Conservation (phyloP, 1,140 invertebrate genomes). For the Zaprionus camerounensis region DNA sequence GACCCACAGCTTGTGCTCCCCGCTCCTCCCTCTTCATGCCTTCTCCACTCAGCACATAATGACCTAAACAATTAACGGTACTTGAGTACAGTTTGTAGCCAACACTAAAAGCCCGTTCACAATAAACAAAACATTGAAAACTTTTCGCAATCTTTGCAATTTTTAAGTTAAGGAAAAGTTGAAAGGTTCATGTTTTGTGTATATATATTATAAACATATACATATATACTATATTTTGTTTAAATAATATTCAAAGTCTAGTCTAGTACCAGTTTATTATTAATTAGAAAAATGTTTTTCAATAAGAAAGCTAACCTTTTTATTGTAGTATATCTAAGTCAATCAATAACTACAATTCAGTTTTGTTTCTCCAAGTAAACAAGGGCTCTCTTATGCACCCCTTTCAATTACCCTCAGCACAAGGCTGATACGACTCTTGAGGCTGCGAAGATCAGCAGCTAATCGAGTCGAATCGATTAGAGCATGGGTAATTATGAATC, state of each 20-base stretch:
- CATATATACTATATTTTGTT: too few species aligned
- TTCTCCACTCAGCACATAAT: neutral
- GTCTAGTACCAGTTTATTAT: too few species aligned
- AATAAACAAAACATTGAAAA: neutral
- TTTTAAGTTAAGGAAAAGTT: neutral
- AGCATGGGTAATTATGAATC: conserved; percentile 4
- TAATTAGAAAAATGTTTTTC: too few species aligned
- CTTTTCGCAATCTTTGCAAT: neutral
- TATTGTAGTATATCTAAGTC: too few species aligned
- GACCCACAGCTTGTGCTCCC: neutral
- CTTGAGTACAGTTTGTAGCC: neutral
- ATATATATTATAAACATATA: too few species aligned
- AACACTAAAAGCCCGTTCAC: neutral
- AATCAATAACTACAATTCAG: too few species aligned
- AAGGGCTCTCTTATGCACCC: too few species aligned
- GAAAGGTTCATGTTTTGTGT: neutral
- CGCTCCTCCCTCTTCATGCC: too few species aligned
- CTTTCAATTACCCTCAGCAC: neutral
- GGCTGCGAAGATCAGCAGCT: neutral
- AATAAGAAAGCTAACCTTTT: too few species aligned
- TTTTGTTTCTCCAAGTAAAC: too few species aligned
- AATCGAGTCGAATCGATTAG: neutral
- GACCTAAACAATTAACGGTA: neutral
- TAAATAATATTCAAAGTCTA: too few species aligned
- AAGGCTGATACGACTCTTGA: neutral